Conservation (phyloP, 2,888 invertebrate genomes). For the Sepioteuthis lessoniana region DNA sequence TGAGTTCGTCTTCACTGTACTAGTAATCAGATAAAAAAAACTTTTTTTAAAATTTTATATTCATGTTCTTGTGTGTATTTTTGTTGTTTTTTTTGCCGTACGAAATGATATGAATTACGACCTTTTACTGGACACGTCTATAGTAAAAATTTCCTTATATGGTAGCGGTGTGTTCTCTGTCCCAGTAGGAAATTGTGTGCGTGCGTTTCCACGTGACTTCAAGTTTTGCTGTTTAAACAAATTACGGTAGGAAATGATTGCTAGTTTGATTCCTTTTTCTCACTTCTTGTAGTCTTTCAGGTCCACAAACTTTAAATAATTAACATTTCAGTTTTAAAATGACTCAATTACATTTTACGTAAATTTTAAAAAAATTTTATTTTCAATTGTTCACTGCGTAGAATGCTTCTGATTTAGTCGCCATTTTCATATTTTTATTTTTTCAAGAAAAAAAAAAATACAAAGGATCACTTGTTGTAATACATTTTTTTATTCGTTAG, state of each 20-base stretch:
- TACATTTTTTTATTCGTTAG: neutral
- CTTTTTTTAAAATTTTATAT: too few relatives aligned
- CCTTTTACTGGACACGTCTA: neutral
- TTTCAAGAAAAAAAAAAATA: neutral
- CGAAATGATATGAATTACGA: too few relatives aligned
- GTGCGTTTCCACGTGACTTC: neutral
- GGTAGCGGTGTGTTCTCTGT: neutral
- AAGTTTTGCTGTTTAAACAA: constrained; percentile 15
- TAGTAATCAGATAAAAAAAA: too few relatives aligned
- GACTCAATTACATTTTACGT: neutral
- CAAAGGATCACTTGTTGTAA: neutral
- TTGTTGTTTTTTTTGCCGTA: too few relatives aligned
- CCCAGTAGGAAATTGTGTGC: neutral
- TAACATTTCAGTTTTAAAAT: neutral
- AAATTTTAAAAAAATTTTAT: neutral
- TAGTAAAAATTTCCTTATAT: neutral
- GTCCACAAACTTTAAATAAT: neutral
- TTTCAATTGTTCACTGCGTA: neutral
- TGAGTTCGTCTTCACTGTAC: too few relatives aligned
- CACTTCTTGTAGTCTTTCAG: neutral
- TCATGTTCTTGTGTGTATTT: too few relatives aligned
- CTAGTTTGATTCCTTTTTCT: neutral
- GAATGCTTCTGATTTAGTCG: neutral
- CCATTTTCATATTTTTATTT: neutral
- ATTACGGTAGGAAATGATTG: neutral